Evolutionary conservation across 2,113 vertebrate species (phyloP), one percentile per base, ranked within the genome.

Genomic region (Toxostoma redivivum): DNA sequence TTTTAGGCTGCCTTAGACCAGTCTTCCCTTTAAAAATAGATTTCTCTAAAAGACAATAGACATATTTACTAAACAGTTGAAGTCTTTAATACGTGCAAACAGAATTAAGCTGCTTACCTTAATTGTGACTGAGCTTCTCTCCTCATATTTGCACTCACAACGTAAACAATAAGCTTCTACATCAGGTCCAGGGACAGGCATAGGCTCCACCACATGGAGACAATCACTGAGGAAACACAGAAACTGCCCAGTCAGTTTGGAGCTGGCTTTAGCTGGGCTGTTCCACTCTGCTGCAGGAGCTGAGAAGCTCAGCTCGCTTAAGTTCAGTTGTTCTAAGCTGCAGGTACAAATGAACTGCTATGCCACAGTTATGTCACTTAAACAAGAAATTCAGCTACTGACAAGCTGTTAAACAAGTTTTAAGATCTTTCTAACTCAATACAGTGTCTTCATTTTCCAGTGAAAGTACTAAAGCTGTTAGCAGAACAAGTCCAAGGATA

Each of bases 131-230:
- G 99, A 99, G 95, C 99, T 99, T 95, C 99, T 99, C 96, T 99
- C 99, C 94, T 99, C 99, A 66, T 99, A 99, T 98, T 99, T 99
- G 98, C 99, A 99, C 83, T 99, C 99, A 90, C 99, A 99, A 31
- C 99, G 99, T 88, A 99, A 98, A 97, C 99, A 99, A 91, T 99
- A 99, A 0, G 99, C 99, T 97, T 99, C 99, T 93, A 99, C 99
- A 22, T 99, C 99, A 37, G 98, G 98, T 20, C 99, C 99, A 21
- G 98, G 98, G 74, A 99, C 99, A 7, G 99, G 99, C 99, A 99
- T 99, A 18, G 99, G 99, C 24, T 98, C 98, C 78, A 99, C 99
- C 73, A 99, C 99, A 85, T 99, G 99, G 84, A 99, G 99, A 96
- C 99, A 99, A 67, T 99, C 99, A 74, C 98, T 98, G 91, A 33